Evolutionary conservation across 2,888 invertebrate genomes (phyloP).

Genomic region (Tetheella fluctuosa): DNA sequence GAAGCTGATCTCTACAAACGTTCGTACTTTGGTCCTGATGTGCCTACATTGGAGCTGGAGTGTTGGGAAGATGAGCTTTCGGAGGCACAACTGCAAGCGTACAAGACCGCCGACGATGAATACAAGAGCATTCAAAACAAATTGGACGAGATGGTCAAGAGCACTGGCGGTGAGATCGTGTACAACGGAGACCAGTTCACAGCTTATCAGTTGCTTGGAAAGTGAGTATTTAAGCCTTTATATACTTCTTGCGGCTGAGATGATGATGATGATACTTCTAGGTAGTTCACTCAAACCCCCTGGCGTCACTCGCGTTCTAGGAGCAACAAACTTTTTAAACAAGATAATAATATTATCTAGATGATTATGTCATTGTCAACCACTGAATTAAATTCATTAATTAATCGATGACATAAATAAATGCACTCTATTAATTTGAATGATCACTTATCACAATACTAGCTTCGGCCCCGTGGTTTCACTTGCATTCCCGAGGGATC

Average conservation of each 20-base stretch:
- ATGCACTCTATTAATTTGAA: too few relatives aligned
- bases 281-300: neutral
- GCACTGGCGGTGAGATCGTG: constrained; percentile 86
- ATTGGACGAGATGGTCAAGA: constrained; percentile 83
- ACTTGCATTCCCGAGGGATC: too few relatives aligned
- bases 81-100: constrained; percentile 85
- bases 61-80: constrained; percentile 89
- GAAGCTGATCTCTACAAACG: constrained; percentile 78
- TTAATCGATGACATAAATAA: too few relatives aligned
- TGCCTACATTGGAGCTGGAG: constrained; percentile 86
- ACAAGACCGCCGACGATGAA: constrained; percentile 86
- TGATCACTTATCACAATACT: too few relatives aligned
- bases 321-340: neutral
- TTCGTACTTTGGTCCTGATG: constrained; percentile 79
- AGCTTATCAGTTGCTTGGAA: constrained; percentile 86
- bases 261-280: too few relatives aligned
- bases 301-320: neutral
- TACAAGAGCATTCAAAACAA: constrained; percentile 86
- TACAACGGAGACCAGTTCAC: constrained; percentile 87
- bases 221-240: constrained; percentile 58
- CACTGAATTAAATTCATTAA: too few relatives aligned
- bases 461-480: too few relatives aligned
- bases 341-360: too few relatives aligned
- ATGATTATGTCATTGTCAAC: too few relatives aligned
- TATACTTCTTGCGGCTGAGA: too few relatives aligned